Base-by-base conservation (phyloP, 37 sponge, comb jelly and placozoan species). In the Oopsacas minuta region DNA sequence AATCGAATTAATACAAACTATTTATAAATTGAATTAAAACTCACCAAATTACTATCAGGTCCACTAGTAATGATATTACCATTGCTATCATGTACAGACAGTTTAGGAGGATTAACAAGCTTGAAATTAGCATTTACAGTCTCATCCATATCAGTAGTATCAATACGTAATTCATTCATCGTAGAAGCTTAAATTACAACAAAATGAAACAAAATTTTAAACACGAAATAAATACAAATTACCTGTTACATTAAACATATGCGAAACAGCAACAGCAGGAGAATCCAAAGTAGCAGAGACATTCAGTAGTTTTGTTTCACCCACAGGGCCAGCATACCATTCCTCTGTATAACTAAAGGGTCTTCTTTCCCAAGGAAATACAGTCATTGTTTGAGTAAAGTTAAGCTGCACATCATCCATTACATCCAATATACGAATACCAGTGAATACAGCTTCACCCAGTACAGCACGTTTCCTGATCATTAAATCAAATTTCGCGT, bases 211-310 rank as follows among this genome's bases (percentile, higher is more conserved):
- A 42, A 42, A 8, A 42, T 15, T 42, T 17, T 42, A 42, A 42
- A 42, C 49, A 42, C 8, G 15, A 15, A 42, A 42, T 42, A 42
- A 42, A 42, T 15, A 42, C 49, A 42, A 81, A 83, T 83, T 83
- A 89, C 89, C 35, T 37, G 84, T 49, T 23, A 89, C 89, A 81
- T 86, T 83, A 39, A 89, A 89, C 36, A 81, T 81, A 81, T 83
- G 34, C 30, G 86, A 83, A 39, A 89, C 49, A 82, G 81, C 83
- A 7, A 86, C 86, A 69, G 69, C 89, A 25, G 49, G 52, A 38
- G 86, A 84, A 3, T 61, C 75, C 17, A 25, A 5, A 3, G 75
- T 3, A 25, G 5, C 28, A 34, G 20, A 7, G 49, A 17, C 15
- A 42, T 42, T 42, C 12, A 42, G 49, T 8, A 42, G 49, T 42